Evolutionary conservation across 2,888 invertebrate species (phyloP), one percentile per base, ranked within the genome.

Genomic region (Polyommatus icarus): DNA sequence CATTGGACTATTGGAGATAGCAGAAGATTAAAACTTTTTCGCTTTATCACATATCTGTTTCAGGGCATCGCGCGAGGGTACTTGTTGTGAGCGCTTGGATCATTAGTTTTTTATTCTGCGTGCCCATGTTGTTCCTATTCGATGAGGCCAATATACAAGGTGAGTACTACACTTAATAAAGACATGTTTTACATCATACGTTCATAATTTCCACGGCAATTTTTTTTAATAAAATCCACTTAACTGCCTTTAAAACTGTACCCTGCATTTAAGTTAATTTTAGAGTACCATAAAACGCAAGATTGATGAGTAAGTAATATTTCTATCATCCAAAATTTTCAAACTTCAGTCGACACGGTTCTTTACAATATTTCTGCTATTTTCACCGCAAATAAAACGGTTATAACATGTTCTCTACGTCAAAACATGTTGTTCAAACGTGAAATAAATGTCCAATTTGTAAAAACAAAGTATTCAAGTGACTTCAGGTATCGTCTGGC

Each of bases 41-140:
- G 40, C 40, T 57, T 57, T n/a, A 57, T 5, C n/a, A n/a, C 2
- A 7, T 2, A 24, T 61, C 8, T 61, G 61, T 77, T 77, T 54
- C 91, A 98, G 98, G 98, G 98, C 96, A 97, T 84, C 95, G 98
- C 84, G 98, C 98, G 0, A 95, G 97, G 77, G 95, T 96, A 73
- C 94, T 98, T 72, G 97, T 98, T 5, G 94, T 96, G 3, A 95
- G 96, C 59, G 98, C 98, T 0, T 98, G 98, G 98, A 87, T 96
- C 18, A 90, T 98, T 78, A 98, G 98, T 83, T 96, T 96, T 54
- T 79, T 98, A 61, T 98, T 98, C 88, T 97, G 98, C 67, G 91
- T 96, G n/a, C 98, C 98, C 29, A 97, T 97, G 85, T 94, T 98
- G 83, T 95, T 98, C 83, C 95, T 98, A 0, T 94, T 93, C 79